phyloP scores from a whole-genome alignment of 1,140 invertebrate genomes.

The Cepaea nemoralis region DNA sequence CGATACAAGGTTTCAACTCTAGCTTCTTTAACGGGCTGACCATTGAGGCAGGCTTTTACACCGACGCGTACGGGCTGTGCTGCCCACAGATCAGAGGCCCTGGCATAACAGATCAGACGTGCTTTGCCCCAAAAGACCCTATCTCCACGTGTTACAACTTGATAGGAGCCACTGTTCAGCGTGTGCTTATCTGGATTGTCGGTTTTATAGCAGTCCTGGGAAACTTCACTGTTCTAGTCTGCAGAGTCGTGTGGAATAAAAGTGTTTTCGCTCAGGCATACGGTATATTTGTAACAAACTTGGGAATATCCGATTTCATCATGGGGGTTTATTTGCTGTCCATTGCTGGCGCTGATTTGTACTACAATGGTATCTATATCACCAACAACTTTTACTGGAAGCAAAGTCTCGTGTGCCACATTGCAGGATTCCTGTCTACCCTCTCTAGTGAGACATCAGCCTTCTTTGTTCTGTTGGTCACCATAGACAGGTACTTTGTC shows the following conservation, averaged over 20 bases:
- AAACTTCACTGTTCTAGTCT: constrained; percentile 48
- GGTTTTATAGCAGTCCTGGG: constrained; percentile 48
- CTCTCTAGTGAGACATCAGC: constrained; percentile 54
- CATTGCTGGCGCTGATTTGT: constrained; percentile 50
- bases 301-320: constrained; percentile 59
- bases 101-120: constrained; percentile 44
- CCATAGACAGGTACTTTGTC: constrained; percentile 49
- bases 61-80: constrained; percentile 52
- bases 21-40: background rate
- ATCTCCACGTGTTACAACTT: constrained; percentile 56
- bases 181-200: constrained; percentile 55
- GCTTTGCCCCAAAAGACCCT: constrained; percentile 44
- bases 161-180: constrained; percentile 45
- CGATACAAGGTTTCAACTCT: background rate
- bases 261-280: constrained; percentile 38
- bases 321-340: constrained; percentile 66
- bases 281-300: constrained; percentile 56
- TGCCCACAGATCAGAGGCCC: constrained; percentile 44
- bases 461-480: constrained; percentile 50
- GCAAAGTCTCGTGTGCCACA: constrained; percentile 49
- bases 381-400: constrained; percentile 54
- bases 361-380: constrained; percentile 54
- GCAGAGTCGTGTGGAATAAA: constrained; percentile 36
- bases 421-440: constrained; percentile 60
- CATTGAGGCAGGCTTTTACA: constrained; percentile 27